Evolutionary conservation across 2,888 invertebrate genomes (phyloP), one percentile per base, ranked within the genome.

Genomic region (Calliphora vomitoria): DNA sequence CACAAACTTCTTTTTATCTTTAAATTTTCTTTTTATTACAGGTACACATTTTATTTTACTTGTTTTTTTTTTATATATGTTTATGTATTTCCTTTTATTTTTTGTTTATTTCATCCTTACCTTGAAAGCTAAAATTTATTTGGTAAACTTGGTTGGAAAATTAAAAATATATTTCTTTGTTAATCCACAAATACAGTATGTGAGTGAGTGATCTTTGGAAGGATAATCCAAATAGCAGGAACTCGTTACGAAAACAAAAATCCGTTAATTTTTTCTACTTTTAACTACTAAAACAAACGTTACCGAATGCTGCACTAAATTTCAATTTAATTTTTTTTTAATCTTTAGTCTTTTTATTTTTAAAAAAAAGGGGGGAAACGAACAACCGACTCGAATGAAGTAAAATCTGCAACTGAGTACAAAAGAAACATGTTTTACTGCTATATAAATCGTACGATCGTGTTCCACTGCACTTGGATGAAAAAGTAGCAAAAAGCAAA

Each of bases 371-470:
- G 64, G 66, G 41, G 66, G 18, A 66, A 86, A 74, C 64, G 55
- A 83, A 89, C 90, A 88, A 89, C 88, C 89, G 86, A 88, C 83
- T 89, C 88, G 87, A 71, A 91, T 90, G 90, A 91, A 90, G 91
- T 90, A 90, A 84, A 90, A 92, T 92, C 92, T 91, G 91, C 93
- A 92, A 93, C 92, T 93, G 93, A 92, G 90, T 90, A 91, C 90
- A 88, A 90, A 87, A 83, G 90, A 92, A 93, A 93, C 93, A 92
- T 91, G 92, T 91, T 92, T 91, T 90, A 89, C 88, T 89, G 89
- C 91, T 90, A 91, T 93, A 92, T 93, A 93, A 92, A 92, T 92
- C 91, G 88, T 88, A 82, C 44, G 86, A 83, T 86, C 87, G 71
- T 76, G 75, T 76, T 76, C 53, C 72, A 76, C 68, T 82, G 50